Conservation (phyloP, 2,888 invertebrate genomes). For the Morinoia aosen region DNA sequence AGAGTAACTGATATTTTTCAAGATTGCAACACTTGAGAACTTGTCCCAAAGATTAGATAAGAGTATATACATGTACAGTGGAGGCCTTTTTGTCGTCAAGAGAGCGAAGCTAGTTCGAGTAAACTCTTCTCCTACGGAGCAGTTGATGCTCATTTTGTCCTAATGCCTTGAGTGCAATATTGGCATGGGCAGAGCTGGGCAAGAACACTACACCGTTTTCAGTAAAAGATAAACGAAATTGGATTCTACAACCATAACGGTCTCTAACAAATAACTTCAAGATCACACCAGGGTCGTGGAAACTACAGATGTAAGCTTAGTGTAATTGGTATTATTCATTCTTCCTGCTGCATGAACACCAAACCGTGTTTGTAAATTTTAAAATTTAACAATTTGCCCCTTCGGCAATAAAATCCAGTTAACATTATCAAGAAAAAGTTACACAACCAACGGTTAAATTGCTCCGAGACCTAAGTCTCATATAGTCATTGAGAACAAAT, state of each 20-base stretch:
- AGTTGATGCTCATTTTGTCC: neutral
- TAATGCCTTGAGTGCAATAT: neutral
- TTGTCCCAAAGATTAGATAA: constrained; percentile 51
- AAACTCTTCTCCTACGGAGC: neutral
- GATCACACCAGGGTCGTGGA: neutral
- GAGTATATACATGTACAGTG: constrained; percentile 28
- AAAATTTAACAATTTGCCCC: neutral
- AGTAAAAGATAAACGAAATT: neutral
- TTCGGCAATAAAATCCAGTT: neutral
- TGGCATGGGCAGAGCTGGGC: neutral
- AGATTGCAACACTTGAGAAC: neutral
- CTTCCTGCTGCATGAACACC: neutral
- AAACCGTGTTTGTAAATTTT: neutral
- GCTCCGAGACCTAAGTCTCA: neutral
- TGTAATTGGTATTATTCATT: neutral
- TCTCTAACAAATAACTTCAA: neutral
- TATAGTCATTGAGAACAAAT: neutral
- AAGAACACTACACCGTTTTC: neutral
- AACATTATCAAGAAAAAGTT: neutral
- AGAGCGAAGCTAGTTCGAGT: neutral
- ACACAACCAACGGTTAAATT: neutral
- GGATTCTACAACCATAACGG: neutral
- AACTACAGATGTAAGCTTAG: neutral
- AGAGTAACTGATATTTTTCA: neutral
- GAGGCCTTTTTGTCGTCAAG: constrained; percentile 37